Percentiles rank a stretch among this genome's conserved stretches.
phyloP scores from a whole-genome alignment of 2,113 vertebrate genomes.

The Nycticebus coucang region DNA sequence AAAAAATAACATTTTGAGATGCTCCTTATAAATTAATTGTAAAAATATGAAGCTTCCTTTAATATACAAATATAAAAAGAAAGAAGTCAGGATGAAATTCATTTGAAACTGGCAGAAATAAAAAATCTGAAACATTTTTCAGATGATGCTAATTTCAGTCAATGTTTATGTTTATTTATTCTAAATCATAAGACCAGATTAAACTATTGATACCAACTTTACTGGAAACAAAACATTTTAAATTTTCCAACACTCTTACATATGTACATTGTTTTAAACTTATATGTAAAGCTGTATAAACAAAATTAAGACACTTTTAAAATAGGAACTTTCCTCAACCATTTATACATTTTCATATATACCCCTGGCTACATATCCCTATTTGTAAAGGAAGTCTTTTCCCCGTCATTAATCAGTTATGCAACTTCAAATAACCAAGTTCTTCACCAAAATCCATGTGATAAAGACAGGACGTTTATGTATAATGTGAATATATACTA shows the following conservation, averaged over 20 bases:
- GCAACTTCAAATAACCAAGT: background rate
- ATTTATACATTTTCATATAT: background rate
- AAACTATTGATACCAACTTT: background rate
- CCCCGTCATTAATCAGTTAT: background rate
- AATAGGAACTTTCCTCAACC: background rate
- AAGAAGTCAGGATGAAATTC: conserved; percentile 2
- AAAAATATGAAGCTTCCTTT: conserved; percentile 50
- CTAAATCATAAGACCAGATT: background rate
- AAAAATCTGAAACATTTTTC: background rate
- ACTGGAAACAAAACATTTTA: conserved; percentile 14
- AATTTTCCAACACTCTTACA: background rate
- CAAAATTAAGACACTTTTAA: conserved; percentile 30
- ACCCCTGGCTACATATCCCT: background rate
- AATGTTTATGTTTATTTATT: background rate
- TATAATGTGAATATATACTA: background rate
- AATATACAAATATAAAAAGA: conserved; percentile 42
- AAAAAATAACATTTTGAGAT: conserved; percentile 59
- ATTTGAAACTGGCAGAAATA: conserved; percentile 7
- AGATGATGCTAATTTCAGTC: conserved; percentile 20
- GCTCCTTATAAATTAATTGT: conserved; percentile 38
- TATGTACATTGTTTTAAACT: background rate
- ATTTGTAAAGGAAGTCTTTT: background rate
- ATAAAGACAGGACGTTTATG: background rate
- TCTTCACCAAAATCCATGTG: background rate
- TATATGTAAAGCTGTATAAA: conserved; percentile 4